Conservation (phyloP, 1,140 invertebrate genomes). For the Camponotus floridanus region DNA sequence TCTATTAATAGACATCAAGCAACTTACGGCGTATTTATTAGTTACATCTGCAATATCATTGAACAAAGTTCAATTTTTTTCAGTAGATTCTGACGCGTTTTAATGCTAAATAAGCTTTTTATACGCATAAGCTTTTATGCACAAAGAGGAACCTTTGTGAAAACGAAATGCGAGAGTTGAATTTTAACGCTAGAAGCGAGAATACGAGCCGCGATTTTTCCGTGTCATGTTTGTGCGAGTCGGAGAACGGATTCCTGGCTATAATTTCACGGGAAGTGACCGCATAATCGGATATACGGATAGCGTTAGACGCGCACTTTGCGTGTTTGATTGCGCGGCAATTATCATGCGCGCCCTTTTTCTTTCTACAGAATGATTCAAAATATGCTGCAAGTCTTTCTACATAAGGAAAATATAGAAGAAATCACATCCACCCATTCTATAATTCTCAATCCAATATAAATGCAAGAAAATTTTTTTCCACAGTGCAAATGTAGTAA, state of each 20-base stretch:
- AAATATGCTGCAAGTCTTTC: not conserved
- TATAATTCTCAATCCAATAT: too few relatives aligned
- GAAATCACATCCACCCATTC: not conserved
- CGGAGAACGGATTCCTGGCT: constrained; percentile 1
- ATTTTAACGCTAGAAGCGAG: not conserved
- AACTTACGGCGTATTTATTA: not conserved
- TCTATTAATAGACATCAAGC: not conserved
- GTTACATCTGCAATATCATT: not conserved
- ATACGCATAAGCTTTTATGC: too few relatives aligned
- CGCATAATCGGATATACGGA: constrained; percentile 26
- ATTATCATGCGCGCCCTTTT: constrained; percentile 19
- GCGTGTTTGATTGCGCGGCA: constrained; percentile 28
- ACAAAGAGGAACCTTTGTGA: not conserved
- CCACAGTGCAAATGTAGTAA: too few relatives aligned
- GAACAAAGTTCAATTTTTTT: not conserved
- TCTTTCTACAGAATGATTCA: not conserved
- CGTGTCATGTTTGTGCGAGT: not conserved
- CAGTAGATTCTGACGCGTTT: not conserved
- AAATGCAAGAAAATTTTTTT: not conserved
- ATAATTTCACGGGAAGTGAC: constrained; percentile 51
- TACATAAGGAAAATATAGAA: not conserved
- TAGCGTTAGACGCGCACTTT: constrained; percentile 19
- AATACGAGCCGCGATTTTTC: constrained; percentile 7
- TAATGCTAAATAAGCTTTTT: not conserved
- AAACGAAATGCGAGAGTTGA: not conserved